Conservation (phyloP, 2,113 vertebrate genomes). For the Hippocampus mohnikei region DNA sequence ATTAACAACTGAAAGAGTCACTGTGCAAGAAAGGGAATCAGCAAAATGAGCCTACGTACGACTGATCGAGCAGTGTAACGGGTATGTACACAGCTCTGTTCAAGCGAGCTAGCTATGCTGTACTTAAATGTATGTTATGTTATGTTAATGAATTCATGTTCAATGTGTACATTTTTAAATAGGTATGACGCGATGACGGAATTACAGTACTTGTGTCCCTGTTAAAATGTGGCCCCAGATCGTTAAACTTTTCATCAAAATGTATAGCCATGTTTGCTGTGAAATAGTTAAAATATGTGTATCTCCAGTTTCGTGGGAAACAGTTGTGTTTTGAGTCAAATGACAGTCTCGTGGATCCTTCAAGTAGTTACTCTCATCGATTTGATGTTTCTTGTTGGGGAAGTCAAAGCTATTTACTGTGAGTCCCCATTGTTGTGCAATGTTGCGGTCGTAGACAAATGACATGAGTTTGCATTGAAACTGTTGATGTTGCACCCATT, state of each 20-base stretch:
- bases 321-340: conserved; percentile 23
- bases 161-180: neutral
- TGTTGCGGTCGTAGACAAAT: neutral
- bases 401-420: conserved; percentile 13
- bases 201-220: neutral
- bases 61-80: conserved; percentile 15
- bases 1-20: neutral
- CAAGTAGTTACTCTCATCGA: conserved; percentile 15
- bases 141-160: neutral
- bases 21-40: neutral
- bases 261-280: neutral
- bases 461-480: neutral
- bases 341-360: conserved; percentile 52
- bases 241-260: neutral
- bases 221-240: neutral
- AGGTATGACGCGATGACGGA: neutral
- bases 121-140: neutral
- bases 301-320: neutral
- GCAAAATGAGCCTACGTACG: conserved; percentile 28
- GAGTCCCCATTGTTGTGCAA: conserved; percentile 17
- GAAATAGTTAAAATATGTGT: neutral
- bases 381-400: conserved; percentile 22
- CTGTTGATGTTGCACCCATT: neutral
- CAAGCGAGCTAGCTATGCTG: neutral
- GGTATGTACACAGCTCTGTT: neutral